Conservation (phyloP, 1,140 invertebrate species). For the Pissodes strobi region DNA sequence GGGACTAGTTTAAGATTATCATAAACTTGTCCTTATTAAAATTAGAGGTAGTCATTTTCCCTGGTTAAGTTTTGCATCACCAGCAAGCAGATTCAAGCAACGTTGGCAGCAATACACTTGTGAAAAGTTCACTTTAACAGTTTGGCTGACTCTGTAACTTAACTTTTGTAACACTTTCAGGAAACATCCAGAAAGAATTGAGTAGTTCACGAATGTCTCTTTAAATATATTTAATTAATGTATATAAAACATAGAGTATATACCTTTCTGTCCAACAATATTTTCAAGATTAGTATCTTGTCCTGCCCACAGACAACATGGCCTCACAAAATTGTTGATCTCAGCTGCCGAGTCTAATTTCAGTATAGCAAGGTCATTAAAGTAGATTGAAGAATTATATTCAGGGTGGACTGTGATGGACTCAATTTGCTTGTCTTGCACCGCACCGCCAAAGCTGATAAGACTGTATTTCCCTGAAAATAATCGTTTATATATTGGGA, state of each 20-base stretch:
- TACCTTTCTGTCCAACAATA: constrained; percentile 58
- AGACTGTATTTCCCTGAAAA: constrained; percentile 61
- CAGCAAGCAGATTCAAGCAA: no score
- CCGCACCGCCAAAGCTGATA: constrained; percentile 55
- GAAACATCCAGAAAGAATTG: no score
- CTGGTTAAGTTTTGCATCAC: no score
- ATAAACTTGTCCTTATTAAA: no score
- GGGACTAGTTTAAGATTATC: no score
- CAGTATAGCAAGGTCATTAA: constrained; percentile 63
- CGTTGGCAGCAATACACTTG: no score
- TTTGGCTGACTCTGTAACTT: no score
- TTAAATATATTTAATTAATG: constrained; percentile 32
- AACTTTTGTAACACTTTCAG: neutral
- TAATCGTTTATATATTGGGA: constrained; percentile 15
- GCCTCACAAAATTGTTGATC: constrained; percentile 61
- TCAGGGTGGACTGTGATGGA: constrained; percentile 62
- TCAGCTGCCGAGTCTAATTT: constrained; percentile 57
- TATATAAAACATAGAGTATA: neutral
- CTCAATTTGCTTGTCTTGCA: constrained; percentile 54
- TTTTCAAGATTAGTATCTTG: constrained; percentile 53
- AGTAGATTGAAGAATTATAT: constrained; percentile 61
- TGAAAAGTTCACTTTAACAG: no score
- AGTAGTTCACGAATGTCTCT: no score
- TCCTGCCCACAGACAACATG: constrained; percentile 66
- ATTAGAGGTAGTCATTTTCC: no score